A percentile compares a stretch with the other conserved stretches of the same genome.
phyloP scores from a whole-genome alignment of 2,888 invertebrate species.

The Andrena bucephala region DNA sequence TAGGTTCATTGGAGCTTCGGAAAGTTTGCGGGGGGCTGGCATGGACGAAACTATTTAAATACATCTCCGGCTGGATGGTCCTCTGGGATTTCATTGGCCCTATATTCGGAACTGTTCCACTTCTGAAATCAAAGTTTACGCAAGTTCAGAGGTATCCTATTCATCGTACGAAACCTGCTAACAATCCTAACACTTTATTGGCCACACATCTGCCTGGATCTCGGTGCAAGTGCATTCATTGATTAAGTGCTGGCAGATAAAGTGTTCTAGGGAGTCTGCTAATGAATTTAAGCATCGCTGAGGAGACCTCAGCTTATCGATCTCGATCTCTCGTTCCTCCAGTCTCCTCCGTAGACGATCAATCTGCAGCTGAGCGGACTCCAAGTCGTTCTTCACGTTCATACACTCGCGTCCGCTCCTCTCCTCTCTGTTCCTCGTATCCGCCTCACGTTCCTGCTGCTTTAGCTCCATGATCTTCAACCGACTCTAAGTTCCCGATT shows the following conservation, averaged over 20 bases:
- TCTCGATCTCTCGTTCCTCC: conserved; percentile 79
- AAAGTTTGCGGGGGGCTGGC: conserved; percentile 50
- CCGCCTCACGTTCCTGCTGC: conserved; percentile 73
- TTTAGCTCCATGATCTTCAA: conserved; percentile 71
- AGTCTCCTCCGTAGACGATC: conserved; percentile 76
- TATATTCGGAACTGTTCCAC: conserved; percentile 16
- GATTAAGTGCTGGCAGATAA: too few species aligned
- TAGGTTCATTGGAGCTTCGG: conserved; percentile 66
- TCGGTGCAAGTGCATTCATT: too few species aligned
- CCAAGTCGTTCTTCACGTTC: conserved; percentile 75
- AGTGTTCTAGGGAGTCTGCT: too few species aligned
- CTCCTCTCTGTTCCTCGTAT: conserved; percentile 67
- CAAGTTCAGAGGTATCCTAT: background rate
- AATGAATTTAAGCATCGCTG: background rate
- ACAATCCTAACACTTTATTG: background rate
- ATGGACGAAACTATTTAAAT: conserved; percentile 3
- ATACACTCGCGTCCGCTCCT: conserved; percentile 72
- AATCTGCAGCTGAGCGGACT: conserved; percentile 71
- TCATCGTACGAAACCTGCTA: background rate
- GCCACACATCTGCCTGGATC: too few species aligned
- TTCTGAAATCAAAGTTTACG: conserved; percentile 33
- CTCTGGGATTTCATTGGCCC: conserved; percentile 34
- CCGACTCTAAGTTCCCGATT: conserved; percentile 66
- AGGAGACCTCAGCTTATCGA: conserved; percentile 75
- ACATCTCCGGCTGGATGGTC: conserved; percentile 27